phyloP scores from a whole-genome alignment of 2,113 vertebrate species.

The Sylvia atricapilla region DNA sequence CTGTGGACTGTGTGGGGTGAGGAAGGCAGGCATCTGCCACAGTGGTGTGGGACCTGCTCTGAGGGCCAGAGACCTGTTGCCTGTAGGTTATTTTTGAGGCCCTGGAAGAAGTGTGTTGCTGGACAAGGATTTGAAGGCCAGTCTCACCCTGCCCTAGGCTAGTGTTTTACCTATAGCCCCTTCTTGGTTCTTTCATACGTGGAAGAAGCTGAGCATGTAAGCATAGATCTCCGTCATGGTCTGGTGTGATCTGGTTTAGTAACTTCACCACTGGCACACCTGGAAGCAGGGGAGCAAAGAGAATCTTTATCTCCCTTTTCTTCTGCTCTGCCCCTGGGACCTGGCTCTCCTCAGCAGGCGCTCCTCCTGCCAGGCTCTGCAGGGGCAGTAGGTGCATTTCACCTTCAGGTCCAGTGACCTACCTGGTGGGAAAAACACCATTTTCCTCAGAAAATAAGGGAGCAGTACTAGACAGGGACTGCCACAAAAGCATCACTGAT shows the following conservation, averaged over 20 bases:
- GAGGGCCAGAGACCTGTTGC: not conserved
- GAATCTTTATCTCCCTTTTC: not conserved
- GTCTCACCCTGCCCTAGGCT: not conserved
- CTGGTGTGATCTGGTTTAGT: not conserved
- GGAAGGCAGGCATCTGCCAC: not conserved
- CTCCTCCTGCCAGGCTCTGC: not conserved
- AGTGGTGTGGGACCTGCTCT: not conserved
- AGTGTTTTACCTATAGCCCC: not conserved
- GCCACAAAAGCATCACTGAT: not conserved
- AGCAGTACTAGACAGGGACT: not conserved
- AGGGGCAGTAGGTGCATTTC: accelerated
- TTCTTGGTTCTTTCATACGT: not conserved
- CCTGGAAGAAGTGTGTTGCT: not conserved
- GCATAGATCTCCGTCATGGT: not conserved
- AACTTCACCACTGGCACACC: not conserved
- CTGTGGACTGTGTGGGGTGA: not conserved
- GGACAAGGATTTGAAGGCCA: not conserved
- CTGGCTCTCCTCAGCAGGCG: not conserved
- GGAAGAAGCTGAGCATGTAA: not conserved
- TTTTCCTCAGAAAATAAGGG: not conserved
- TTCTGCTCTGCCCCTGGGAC: not conserved
- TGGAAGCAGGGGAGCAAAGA: not conserved
- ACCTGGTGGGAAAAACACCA: not conserved
- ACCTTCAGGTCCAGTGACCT: not conserved
- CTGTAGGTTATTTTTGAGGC: not conserved